phyloP scores from a whole-genome alignment of 2,797 vertebrate genomes.

The Phrynocephalus vlangalii region DNA sequence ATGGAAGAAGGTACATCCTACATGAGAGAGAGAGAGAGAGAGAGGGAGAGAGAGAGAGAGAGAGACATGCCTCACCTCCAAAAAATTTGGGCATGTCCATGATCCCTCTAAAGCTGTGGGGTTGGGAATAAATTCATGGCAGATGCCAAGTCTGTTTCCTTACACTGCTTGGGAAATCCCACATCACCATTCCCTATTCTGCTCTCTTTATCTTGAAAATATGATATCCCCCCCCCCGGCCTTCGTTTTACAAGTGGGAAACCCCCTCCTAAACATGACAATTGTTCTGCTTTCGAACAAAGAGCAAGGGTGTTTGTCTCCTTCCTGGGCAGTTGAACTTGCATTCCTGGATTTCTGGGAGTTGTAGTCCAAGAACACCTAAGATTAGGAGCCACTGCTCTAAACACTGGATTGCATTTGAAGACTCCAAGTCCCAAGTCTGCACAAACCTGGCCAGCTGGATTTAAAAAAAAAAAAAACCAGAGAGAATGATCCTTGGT shows the following conservation, averaged over 20 bases:
- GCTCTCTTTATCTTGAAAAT: not conserved
- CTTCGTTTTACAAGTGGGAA: not conserved
- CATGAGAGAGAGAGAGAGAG: too few relatives aligned
- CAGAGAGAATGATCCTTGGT: not conserved
- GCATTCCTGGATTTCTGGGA: not conserved
- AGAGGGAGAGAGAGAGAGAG: too few relatives aligned
- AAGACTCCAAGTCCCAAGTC: too few relatives aligned
- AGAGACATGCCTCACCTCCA: too few relatives aligned
- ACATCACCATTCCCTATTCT: not conserved
- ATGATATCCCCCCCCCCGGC: not conserved
- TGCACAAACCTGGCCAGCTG: too few relatives aligned
- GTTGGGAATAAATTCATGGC: accelerated
- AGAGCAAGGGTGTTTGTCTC: not conserved
- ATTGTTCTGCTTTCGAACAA: not conserved
- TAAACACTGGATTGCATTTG: too few relatives aligned
- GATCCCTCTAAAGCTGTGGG: accelerated
- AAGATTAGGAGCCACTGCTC: too few relatives aligned
- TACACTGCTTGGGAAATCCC: slow-evolving; percentile 13
- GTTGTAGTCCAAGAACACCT: too few relatives aligned
- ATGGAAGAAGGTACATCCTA: too few relatives aligned
- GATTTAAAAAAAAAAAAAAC: too few relatives aligned
- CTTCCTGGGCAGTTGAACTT: not conserved
- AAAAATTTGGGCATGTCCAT: not conserved
- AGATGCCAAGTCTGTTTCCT: not conserved
- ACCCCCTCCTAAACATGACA: slow-evolving; percentile 4